A percentile compares a stretch with the other conserved stretches of the same genome.
Evolutionary conservation across 2,888 invertebrate species (phyloP).

Genomic region (Kryphioiulus occultus): DNA sequence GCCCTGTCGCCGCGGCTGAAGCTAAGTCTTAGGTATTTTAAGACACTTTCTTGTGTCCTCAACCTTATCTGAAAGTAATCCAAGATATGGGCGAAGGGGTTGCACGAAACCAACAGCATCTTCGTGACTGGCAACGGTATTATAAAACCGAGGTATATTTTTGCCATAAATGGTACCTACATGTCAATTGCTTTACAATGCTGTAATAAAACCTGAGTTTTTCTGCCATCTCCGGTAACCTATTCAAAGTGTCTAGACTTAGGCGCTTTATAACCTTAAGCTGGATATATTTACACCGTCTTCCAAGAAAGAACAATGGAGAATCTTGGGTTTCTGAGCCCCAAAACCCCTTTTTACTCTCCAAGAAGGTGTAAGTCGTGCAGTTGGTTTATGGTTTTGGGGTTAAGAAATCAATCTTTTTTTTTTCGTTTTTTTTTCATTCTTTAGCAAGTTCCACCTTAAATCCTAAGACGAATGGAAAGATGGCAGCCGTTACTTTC

Average conservation of each 20-base stretch:
- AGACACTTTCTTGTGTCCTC: too few relatives aligned
- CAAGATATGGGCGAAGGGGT: background rate
- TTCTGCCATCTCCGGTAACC: background rate
- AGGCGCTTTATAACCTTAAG: background rate
- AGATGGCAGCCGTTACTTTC: conserved; percentile 81
- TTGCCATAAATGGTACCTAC: background rate
- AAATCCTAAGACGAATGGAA: conserved; percentile 85
- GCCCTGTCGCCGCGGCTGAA: too few relatives aligned
- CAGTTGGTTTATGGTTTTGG: background rate
- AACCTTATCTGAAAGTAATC: too few relatives aligned
- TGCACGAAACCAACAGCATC: background rate
- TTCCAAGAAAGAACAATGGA: background rate
- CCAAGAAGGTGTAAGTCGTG: background rate
- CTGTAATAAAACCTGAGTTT: background rate
- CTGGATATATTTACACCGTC: background rate
- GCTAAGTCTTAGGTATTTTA: too few relatives aligned
- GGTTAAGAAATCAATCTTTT: background rate
- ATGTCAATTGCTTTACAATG: background rate
- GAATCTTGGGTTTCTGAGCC: background rate
- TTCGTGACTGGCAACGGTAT: background rate
- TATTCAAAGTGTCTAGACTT: background rate
- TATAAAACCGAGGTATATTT: background rate
- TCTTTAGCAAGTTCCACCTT: conserved; percentile 79
- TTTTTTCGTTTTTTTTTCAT: conserved; percentile 14
- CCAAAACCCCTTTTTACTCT: background rate